These are phyloP conservation scores for Megalonaias nervosa DNA, from an alignment of 1,140 invertebrate species.

Conservation along the genomic window DNA sequence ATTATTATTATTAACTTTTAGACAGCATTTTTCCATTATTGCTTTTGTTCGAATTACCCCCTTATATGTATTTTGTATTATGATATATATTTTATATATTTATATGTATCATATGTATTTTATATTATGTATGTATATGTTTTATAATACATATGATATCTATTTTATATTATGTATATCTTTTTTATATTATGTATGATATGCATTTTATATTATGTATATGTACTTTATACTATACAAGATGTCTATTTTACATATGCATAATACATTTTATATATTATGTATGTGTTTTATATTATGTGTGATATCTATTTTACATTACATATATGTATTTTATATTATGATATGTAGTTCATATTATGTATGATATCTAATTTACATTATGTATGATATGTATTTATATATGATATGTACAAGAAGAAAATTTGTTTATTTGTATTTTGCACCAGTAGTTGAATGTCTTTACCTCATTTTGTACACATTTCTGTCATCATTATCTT, in stretches of 20 bases:
- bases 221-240: constrained; percentile 2
- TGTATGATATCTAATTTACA: background rate
- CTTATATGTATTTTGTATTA: too few species aligned
- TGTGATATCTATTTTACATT: background rate
- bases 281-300: background rate
- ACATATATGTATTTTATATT: too few species aligned
- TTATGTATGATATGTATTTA: too few species aligned
- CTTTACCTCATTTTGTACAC: too few species aligned
- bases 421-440: too few species aligned
- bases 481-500: too few species aligned
- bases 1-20: background rate
- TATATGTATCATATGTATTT: background rate
- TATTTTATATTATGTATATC: too few species aligned
- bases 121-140: background rate
- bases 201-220: background rate
- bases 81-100: background rate
- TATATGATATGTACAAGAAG: too few species aligned
- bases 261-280: background rate
- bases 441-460: too few species aligned
- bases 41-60: too few species aligned
- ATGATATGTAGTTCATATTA: background rate
- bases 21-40: too few species aligned
- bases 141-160: background rate
- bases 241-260: background rate
- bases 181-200: background rate